These are phyloP conservation scores for Dusona sp. DNA, from an alignment of 2,888 invertebrate species.

Conservation along the genomic window DNA sequence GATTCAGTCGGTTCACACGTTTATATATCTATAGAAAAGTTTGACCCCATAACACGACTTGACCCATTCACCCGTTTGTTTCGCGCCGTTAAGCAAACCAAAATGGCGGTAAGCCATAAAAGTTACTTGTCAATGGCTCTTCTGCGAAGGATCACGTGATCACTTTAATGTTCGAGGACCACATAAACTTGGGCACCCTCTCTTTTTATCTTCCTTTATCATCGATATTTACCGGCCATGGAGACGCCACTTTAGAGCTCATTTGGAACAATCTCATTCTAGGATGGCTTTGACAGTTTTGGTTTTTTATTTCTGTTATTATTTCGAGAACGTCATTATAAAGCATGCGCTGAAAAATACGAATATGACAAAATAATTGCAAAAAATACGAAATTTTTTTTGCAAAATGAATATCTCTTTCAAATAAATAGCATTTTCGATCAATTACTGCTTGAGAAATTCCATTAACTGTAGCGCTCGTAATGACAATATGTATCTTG, in stretches of 20 bases:
- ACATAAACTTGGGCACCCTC: not conserved
- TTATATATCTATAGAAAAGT: not conserved
- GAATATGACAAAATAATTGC: too few relatives aligned
- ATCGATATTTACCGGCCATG: not conserved
- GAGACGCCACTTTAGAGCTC: not conserved
- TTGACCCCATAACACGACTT: slow-evolving; percentile 34
- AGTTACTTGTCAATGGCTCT: slow-evolving; percentile 48
- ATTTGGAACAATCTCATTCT: not conserved
- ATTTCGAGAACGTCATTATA: not conserved
- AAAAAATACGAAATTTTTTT: not conserved
- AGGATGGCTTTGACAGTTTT: not conserved
- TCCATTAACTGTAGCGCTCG: not conserved
- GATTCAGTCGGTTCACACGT: slow-evolving; percentile 22
- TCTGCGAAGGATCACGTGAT: slow-evolving; percentile 23
- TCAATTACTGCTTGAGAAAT: not conserved
- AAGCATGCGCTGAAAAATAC: too few relatives aligned
- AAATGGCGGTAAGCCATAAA: slow-evolving; percentile 44
- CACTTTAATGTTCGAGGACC: not conserved
- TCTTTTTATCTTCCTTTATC: not conserved
- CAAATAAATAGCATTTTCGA: not conserved
- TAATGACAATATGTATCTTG: not conserved
- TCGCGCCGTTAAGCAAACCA: slow-evolving; percentile 42
- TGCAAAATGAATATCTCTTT: not conserved
- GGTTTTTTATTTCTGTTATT: not conserved
- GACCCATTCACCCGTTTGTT: slow-evolving; percentile 23